These are phyloP conservation scores for Urosaurus nigricauda DNA, from an alignment of 2,797 vertebrate genomes.

Conservation along the genomic window DNA sequence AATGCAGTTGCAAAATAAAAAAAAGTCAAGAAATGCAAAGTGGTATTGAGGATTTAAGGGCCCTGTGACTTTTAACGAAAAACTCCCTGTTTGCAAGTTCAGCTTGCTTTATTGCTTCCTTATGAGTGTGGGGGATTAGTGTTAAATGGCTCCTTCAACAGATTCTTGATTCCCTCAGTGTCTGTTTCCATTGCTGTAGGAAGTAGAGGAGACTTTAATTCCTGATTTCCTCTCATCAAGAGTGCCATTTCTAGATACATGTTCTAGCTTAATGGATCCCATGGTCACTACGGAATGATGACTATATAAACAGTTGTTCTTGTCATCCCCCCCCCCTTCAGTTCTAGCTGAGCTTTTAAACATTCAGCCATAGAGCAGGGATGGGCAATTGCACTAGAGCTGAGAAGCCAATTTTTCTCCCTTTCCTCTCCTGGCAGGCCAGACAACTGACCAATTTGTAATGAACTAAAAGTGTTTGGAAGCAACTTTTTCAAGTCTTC, in stretches of 20 bases:
- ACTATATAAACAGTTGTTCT: no score
- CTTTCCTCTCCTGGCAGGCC: no score
- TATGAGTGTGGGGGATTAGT: background rate
- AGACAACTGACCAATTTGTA: no score
- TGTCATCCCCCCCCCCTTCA: no score
- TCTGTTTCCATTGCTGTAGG: background rate
- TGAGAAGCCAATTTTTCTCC: no score
- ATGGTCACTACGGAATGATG: no score
- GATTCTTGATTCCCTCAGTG: background rate
- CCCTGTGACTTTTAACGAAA: background rate
- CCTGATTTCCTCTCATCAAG: background rate
- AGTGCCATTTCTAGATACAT: background rate
- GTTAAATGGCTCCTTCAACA: slow-evolving; percentile 8
- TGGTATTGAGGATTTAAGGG: background rate
- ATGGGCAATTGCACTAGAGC: no score
- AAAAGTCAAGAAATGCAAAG: background rate
- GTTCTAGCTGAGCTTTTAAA: no score
- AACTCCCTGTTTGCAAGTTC: background rate
- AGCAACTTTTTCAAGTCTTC: no score
- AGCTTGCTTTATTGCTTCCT: background rate
- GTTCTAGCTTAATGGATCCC: no score
- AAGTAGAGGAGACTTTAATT: background rate
- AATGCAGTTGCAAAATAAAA: background rate
- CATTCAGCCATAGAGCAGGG: no score
- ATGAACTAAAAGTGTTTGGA: no score